Percentiles rank a stretch among this genome's conserved stretches.
phyloP scores from a whole-genome alignment of 1,140 invertebrate genomes.

The Cryptotermes secundus region DNA sequence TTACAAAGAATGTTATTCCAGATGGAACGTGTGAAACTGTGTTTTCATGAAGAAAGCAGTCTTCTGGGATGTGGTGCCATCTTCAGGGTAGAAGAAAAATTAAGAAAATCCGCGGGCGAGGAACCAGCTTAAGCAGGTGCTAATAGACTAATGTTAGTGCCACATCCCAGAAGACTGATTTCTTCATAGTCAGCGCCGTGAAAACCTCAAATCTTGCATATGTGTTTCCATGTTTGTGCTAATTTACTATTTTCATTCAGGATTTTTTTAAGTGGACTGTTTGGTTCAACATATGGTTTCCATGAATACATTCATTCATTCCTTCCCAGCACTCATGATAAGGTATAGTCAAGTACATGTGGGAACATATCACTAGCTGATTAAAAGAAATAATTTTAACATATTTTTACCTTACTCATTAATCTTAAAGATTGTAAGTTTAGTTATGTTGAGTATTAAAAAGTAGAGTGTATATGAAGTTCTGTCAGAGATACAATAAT shows the following conservation, averaged over 20 bases:
- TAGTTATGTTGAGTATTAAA: background rate
- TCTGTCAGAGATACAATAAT: slow-evolving; percentile 2
- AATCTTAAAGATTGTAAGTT: background rate
- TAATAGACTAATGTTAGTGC: too few relatives aligned
- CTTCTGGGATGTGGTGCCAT: too few relatives aligned
- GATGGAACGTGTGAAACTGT: background rate
- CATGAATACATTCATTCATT: background rate
- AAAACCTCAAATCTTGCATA: too few relatives aligned
- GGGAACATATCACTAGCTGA: background rate
- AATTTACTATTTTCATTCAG: background rate
- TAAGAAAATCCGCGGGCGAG: too few relatives aligned
- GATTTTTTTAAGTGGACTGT: background rate
- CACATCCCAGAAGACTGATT: too few relatives aligned
- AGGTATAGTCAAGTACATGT: background rate
- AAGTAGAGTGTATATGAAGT: background rate
- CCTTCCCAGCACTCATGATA: background rate
- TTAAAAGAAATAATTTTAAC: background rate
- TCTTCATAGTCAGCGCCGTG: too few relatives aligned
- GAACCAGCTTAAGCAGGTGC: too few relatives aligned
- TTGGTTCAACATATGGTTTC: background rate
- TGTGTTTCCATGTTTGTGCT: background rate
- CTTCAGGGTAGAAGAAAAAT: too few relatives aligned
- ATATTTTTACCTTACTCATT: background rate
- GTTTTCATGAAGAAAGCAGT: too few relatives aligned
- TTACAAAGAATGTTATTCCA: background rate